These are phyloP conservation scores for Hemibagrus guttatus DNA, from an alignment of 2,797 vertebrate genomes.

Conservation along the genomic window DNA sequence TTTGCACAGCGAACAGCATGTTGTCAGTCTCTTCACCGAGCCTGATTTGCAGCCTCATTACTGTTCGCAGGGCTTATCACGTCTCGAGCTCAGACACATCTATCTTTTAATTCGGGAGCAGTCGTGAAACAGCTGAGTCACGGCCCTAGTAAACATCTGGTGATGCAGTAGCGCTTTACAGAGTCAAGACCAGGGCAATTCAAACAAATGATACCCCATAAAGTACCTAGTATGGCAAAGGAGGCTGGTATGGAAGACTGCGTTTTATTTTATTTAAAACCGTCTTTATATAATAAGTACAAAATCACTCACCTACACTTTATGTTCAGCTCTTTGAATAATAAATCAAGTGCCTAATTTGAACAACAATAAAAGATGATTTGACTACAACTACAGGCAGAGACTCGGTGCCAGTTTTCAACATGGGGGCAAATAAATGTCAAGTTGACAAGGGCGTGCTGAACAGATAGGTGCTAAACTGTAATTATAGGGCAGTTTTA, in stretches of 20 bases:
- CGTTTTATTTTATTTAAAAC: neutral
- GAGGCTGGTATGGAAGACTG: neutral
- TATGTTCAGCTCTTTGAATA: neutral
- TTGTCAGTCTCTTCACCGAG: neutral
- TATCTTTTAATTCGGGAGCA: conserved; percentile 6
- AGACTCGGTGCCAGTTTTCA: neutral
- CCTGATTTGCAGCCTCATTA: conserved; percentile 48
- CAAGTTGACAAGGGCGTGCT: neutral
- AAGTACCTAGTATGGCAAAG: neutral
- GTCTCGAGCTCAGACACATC: neutral
- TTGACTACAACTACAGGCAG: neutral
- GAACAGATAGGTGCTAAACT: conserved; percentile 2
- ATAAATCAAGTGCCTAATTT: neutral
- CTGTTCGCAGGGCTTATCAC: neutral
- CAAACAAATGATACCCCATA: neutral
- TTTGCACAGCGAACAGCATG: conserved; percentile 21
- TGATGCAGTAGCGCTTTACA: conserved; percentile 19
- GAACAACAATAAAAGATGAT: neutral
- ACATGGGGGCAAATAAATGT: conserved; percentile 2
- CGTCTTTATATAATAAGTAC: neutral
- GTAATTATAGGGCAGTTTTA: neutral
- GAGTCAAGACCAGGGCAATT: conserved; percentile 1
- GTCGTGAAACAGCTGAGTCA: conserved; percentile 44
- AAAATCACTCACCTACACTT: neutral
- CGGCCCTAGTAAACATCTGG: conserved; percentile 8